These are phyloP conservation scores for Atta texana DNA, from an alignment of 1,140 invertebrate genomes.

Conservation along the genomic window DNA sequence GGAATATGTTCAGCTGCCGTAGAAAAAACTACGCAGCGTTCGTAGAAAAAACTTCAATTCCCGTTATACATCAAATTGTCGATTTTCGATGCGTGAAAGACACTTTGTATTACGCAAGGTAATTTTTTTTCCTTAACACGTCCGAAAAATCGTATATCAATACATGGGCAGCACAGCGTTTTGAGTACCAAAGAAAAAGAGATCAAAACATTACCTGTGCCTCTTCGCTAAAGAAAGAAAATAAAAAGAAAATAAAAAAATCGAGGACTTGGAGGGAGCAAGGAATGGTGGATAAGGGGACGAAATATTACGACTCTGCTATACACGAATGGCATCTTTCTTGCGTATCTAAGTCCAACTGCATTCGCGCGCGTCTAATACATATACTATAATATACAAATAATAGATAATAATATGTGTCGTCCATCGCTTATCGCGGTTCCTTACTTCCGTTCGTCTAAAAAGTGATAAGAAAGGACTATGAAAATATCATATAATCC, in stretches of 20 bases:
- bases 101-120: conserved; percentile 80
- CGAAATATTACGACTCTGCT: conserved; percentile 58
- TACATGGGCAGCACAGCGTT: conserved; percentile 71
- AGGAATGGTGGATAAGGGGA: conserved; percentile 50
- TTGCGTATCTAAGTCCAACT: conserved; percentile 62
- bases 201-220: conserved; percentile 52
- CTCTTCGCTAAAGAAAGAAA: conserved; percentile 48
- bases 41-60: conserved; percentile 81
- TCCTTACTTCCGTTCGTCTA: conserved; percentile 60
- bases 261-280: conserved; percentile 15
- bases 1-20: conserved; percentile 71
- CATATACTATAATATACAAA: conserved; percentile 79
- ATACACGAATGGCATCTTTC: conserved; percentile 60
- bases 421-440: conserved; percentile 69
- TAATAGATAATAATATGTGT: conserved; percentile 65
- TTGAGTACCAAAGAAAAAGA: conserved; percentile 56
- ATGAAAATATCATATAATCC: conserved; percentile 37
- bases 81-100: conserved; percentile 83
- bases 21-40: conserved; percentile 63
- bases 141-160: conserved; percentile 68
- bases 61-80: conserved; percentile 81
- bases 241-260: conserved; percentile 16
- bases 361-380: conserved; percentile 74
- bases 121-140: conserved; percentile 66
- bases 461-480: conserved; percentile 32